These are phyloP conservation scores for Parelbella ahira DNA, from an alignment of 2,888 invertebrate species.

Conservation along the genomic window DNA sequence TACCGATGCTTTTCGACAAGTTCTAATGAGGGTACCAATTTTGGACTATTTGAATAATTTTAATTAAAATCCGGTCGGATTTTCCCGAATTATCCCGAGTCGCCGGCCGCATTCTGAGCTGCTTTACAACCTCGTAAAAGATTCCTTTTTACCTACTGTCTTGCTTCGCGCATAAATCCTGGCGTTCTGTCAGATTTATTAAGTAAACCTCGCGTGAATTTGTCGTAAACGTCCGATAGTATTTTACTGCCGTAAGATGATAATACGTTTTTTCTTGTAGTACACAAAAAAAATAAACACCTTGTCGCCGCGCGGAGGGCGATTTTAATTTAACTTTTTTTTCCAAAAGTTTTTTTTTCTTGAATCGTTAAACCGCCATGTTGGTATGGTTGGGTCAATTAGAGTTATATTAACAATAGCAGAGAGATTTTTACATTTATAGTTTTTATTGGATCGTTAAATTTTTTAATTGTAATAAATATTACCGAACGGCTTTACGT, in stretches of 20 bases:
- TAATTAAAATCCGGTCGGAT: constrained; percentile 59
- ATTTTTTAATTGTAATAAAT: constrained; percentile 59
- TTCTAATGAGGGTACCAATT: constrained; percentile 12
- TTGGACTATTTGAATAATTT: constrained; percentile 42
- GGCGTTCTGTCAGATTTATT: constrained; percentile 73
- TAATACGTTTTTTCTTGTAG: constrained; percentile 48
- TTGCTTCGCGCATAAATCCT: constrained; percentile 64
- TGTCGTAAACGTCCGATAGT: constrained; percentile 72
- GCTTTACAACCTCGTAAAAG: constrained; percentile 58
- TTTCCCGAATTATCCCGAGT: constrained; percentile 54
- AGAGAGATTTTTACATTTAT: constrained; percentile 48
- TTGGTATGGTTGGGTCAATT: constrained; percentile 55
- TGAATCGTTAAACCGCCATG: constrained; percentile 53
- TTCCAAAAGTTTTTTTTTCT: constrained; percentile 39
- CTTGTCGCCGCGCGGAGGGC: constrained; percentile 43
- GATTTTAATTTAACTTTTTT: constrained; percentile 31
- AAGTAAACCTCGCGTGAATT: constrained; percentile 73
- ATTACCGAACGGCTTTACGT: constrained; percentile 43
- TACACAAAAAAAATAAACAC: constrained; percentile 49
- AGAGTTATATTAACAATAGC: constrained; percentile 54
- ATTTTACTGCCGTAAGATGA: constrained; percentile 66
- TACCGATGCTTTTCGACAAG: constrained; percentile 3
- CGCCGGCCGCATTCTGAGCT: constrained; percentile 51
- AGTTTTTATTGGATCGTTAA: constrained; percentile 54
- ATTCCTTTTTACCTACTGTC: constrained; percentile 44